Evolutionary conservation across 2,797 vertebrate genomes (phyloP), one percentile per base, ranked within the genome.

Genomic region (Melanotaenia trifasciata): DNA sequence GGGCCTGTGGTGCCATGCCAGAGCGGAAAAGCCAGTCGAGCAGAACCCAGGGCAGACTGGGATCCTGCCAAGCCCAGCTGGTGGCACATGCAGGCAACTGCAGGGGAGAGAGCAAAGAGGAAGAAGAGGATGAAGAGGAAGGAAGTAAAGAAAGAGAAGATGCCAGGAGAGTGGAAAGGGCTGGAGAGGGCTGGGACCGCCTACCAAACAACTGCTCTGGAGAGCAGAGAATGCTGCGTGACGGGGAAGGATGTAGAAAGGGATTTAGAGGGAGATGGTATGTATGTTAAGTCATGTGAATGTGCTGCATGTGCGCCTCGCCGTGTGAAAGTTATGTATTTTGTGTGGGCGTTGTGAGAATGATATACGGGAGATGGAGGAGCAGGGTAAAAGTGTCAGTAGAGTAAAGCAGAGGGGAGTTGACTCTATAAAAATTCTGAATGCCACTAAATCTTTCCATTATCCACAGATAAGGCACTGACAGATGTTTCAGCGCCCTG

Each of bases 21-120:
- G 77, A 86, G 81, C 36, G 78, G 84, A 87, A 87, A 84, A 89
- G 85, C 86, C 64, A 89, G 86, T 83, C 3, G 76, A 83, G 88
- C 86, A 89, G 79, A 90, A 93, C 90, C 89, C 88, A 24, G 80
- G 75, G 87, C 83, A 77, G 62, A 72, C 81, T 85, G 88, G 91
- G 84, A 81, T 58, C 72, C 75, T 47, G 89, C 90, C 89, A 86
- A 69, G 85, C 80, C 79, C 90, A 89, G 88, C 84, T 87, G 86
- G 90, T 80, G 84, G 79, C 70, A 67, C 58, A 26, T 54, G 7
- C 16, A 62, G 70, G 79, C 74, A 73, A 79, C 69, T 24, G 72
- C 72, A 77, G 74, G 70, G 72, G 71, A 58, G 69, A 59, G 63
- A 70, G 72, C 3, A 32, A 24, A 58, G 76, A 79, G 45, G 78